phyloP scores from a whole-genome alignment of 2,113 vertebrate genomes.

The Tyrannus savana region DNA sequence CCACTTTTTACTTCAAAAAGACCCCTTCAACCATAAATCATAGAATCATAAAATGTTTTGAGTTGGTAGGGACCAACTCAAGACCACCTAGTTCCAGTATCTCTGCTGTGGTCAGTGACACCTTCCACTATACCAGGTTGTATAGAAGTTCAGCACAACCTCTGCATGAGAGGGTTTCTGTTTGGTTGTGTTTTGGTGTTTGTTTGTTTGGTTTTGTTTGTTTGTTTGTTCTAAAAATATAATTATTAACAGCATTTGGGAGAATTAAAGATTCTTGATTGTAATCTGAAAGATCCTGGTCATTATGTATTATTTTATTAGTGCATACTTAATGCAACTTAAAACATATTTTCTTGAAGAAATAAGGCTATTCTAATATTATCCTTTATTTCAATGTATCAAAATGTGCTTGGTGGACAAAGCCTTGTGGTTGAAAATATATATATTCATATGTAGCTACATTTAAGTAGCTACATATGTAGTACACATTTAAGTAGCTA shows the following conservation, averaged over 20 bases:
- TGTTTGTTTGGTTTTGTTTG: neutral
- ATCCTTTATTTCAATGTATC: neutral
- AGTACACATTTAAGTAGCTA: neutral
- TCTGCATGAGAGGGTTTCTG: neutral
- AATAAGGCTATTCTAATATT: neutral
- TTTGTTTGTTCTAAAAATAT: neutral
- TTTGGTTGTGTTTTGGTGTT: neutral
- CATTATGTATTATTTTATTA: neutral
- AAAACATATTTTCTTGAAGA: neutral
- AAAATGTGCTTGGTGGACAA: neutral
- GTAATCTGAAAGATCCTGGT: neutral
- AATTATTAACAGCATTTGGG: neutral
- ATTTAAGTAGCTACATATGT: neutral
- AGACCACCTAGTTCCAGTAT: neutral
- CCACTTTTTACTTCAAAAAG: neutral
- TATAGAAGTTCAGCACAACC: neutral
- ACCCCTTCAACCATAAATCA: neutral
- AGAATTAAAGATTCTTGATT: neutral
- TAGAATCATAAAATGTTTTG: neutral
- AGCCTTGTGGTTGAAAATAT: neutral
- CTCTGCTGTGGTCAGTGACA: neutral
- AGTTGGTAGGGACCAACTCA: neutral
- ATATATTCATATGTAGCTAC: too few relatives aligned
- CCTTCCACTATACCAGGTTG: neutral
- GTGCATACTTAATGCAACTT: neutral